Evolutionary conservation across 35 echinoderm and acorn worm genomes (phyloP).

Genomic region (Nesometra sesokonis): DNA sequence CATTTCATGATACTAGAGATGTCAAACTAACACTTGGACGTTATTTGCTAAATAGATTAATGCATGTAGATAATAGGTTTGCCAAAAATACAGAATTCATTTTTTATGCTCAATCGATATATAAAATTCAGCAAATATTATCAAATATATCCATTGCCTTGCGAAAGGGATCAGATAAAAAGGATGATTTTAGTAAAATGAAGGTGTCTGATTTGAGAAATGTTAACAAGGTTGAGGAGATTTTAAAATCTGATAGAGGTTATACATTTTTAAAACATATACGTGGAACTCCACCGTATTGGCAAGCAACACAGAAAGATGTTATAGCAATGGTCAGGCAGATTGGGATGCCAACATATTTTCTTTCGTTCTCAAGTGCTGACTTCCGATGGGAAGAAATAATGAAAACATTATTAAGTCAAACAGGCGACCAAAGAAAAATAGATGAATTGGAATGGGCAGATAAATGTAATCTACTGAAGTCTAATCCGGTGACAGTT

Average conservation of each 20-base stretch:
- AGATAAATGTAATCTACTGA: conserved; percentile 43
- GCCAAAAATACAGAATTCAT: conserved; percentile 34
- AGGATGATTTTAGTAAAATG: not conserved
- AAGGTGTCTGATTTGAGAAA: conserved; percentile 30
- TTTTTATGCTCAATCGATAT: conserved; percentile 51
- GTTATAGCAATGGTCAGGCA: conserved; percentile 46
- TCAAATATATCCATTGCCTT: conserved; percentile 62
- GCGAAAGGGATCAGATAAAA: conserved; percentile 8
- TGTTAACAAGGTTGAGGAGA: conserved; percentile 19
- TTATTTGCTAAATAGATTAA: conserved; percentile 34
- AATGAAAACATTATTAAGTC: conserved; percentile 10
- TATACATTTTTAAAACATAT: conserved; percentile 60
- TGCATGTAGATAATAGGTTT: conserved; percentile 53
- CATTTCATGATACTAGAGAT: conserved; percentile 20
- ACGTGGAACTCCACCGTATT: conserved; percentile 61
- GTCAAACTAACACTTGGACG: conserved; percentile 19
- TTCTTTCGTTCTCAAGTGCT: conserved; percentile 48
- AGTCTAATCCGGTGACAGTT: conserved; percentile 39
- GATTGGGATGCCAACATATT: conserved; percentile 55
- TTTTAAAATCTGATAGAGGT: conserved; percentile 45
- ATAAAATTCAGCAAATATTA: conserved; percentile 32
- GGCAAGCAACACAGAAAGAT: conserved; percentile 56
- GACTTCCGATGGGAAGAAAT: conserved; percentile 61
- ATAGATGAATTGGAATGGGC: conserved; percentile 31
- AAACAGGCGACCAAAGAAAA: conserved; percentile 24